These are phyloP conservation scores for Agrypnia vestita DNA, from an alignment of 1,140 invertebrate genomes.

Conservation along the genomic window DNA sequence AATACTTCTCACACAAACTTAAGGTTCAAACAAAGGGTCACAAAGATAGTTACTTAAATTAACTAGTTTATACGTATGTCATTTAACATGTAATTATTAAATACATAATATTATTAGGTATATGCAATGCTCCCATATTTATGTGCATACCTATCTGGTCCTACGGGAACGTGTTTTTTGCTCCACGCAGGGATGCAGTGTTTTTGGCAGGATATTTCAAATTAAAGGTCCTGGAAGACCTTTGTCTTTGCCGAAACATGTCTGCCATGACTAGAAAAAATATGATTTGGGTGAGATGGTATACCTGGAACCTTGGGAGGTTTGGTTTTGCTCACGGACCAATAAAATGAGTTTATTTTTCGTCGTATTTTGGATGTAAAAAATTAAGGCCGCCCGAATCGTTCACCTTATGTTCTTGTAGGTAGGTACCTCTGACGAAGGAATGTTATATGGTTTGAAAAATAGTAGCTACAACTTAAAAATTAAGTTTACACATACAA, in stretches of 20 bases:
- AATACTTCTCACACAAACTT: too few relatives aligned
- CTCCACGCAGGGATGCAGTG: neutral
- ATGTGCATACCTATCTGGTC: too few relatives aligned
- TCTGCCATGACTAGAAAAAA: constrained; percentile 8
- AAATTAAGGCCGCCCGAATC: constrained; percentile 16
- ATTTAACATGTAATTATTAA: too few relatives aligned
- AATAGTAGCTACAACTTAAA: too few relatives aligned
- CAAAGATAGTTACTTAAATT: too few relatives aligned
- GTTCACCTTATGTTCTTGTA: neutral
- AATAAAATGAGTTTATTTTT: constrained; percentile 3
- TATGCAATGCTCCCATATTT: too few relatives aligned
- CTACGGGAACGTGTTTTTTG: neutral
- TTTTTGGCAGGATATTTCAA: constrained; percentile 40
- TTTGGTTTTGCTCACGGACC: neutral
- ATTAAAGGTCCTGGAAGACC: constrained; percentile 22
- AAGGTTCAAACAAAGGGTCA: too few relatives aligned
- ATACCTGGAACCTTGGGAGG: neutral
- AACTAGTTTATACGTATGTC: too few relatives aligned
- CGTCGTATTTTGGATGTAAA: neutral
- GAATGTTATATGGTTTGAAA: too few relatives aligned
- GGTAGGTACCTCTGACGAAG: too few relatives aligned
- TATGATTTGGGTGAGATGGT: constrained; percentile 35
- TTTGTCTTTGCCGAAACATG: constrained; percentile 41
- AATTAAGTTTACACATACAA: too few relatives aligned
- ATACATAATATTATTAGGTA: too few relatives aligned